These are phyloP conservation scores for Aethina tumida DNA, from an alignment of 1,140 invertebrate species.

Conservation along the genomic window DNA sequence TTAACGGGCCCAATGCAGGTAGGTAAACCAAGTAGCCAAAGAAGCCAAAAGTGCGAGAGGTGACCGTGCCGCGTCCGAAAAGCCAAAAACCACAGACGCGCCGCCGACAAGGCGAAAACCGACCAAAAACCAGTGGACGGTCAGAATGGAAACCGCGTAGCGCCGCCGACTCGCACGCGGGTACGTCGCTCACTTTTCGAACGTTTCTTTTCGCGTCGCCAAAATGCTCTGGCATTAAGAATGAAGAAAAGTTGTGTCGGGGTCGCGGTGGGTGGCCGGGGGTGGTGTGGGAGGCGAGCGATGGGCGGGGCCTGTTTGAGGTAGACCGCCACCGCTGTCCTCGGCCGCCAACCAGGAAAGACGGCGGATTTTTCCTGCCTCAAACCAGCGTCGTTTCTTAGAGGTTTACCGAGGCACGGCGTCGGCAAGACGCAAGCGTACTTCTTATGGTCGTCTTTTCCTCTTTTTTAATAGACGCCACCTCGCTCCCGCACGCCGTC, in stretches of 20 bases:
- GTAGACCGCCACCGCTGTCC: slow-evolving; percentile 36
- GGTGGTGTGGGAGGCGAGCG: too few species aligned
- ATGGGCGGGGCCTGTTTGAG: slow-evolving; percentile 38
- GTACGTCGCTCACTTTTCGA: too few species aligned
- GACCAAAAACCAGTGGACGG: too few species aligned
- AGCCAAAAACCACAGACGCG: too few species aligned
- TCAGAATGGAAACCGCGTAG: too few species aligned
- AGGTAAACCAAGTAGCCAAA: too few species aligned
- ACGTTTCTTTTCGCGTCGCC: slow-evolving; percentile 35
- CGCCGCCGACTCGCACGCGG: too few species aligned
- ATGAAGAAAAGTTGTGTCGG: slow-evolving; percentile 35
- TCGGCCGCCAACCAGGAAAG: slow-evolving; percentile 39
- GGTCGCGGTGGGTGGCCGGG: slow-evolving; percentile 26
- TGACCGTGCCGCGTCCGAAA: too few species aligned
- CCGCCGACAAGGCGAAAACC: too few species aligned
- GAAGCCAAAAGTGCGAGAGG: too few species aligned
- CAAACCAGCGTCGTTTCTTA: slow-evolving; percentile 38
- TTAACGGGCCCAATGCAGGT: too few species aligned
- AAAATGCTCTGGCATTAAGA: slow-evolving; percentile 36
- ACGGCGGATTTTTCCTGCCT: slow-evolving; percentile 39
- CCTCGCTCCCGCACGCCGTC: slow-evolving; percentile 9
- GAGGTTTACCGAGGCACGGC: slow-evolving; percentile 37
- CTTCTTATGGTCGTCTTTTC: slow-evolving; percentile 35
- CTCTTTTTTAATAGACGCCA: slow-evolving; percentile 26
- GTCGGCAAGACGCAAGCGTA: slow-evolving; percentile 35